Conservation (phyloP, 2,888 invertebrate species). For the Limnephilus lunatus region DNA sequence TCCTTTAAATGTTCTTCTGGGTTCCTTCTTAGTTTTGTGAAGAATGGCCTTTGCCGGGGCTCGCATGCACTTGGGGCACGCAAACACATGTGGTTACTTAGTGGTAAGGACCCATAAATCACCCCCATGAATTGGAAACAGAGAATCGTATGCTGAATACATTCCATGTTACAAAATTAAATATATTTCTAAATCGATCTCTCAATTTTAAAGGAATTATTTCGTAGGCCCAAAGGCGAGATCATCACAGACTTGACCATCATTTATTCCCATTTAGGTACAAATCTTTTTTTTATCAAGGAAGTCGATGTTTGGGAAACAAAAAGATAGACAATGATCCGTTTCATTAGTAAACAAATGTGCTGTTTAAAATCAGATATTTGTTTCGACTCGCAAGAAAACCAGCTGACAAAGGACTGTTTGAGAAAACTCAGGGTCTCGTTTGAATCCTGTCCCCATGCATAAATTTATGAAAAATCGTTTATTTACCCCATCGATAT, state of each 20-base stretch:
- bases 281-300: neutral
- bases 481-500: neutral
- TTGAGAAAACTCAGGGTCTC: neutral
- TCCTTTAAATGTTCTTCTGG: no score
- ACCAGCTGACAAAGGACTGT: neutral
- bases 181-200: no score
- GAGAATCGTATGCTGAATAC: no score
- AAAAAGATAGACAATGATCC: neutral
- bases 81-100: no score
- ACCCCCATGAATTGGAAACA: no score
- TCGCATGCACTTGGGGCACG: no score
- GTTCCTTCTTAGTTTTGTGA: no score
- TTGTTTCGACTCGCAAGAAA: neutral
- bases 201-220: no score
- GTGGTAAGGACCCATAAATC: no score
- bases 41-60: no score
- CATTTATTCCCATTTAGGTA: neutral
- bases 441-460: neutral
- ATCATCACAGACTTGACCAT: neutral
- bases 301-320: neutral
- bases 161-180: no score
- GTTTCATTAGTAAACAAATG: neutral
- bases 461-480: constrained; percentile 36
- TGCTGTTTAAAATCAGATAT: neutral
- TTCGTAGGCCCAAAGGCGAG: no score